These are phyloP conservation scores for Halictus quadricinctus DNA, from an alignment of 2,888 invertebrate species.

Conservation along the genomic window DNA sequence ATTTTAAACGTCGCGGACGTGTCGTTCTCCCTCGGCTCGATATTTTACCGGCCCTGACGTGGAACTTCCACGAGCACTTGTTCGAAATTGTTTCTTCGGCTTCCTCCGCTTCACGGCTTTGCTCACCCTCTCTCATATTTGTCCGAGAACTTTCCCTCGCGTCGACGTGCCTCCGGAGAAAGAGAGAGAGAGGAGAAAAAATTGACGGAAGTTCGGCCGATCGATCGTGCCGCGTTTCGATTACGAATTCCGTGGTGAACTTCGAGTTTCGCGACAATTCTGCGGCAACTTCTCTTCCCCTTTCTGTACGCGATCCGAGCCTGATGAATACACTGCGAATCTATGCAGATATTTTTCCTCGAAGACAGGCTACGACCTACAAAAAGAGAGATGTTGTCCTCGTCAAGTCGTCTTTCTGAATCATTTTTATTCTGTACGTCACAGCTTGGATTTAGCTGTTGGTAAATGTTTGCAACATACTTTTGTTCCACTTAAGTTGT, in stretches of 20 bases:
- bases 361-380: too few relatives aligned
- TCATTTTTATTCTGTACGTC: too few relatives aligned
- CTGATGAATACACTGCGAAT: too few relatives aligned
- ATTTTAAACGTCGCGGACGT: conserved; percentile 4
- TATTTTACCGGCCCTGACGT: neutral
- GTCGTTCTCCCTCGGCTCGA: neutral
- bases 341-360: too few relatives aligned
- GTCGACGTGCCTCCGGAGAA: neutral
- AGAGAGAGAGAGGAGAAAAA: neutral
- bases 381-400: too few relatives aligned
- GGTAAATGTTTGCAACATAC: too few relatives aligned
- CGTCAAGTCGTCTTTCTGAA: too few relatives aligned
- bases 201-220: conserved; percentile 10
- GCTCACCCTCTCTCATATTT: conserved; percentile 18
- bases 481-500: too few relatives aligned
- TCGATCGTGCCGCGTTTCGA: neutral
- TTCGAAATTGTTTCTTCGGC: conserved; percentile 21
- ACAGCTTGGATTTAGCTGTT: too few relatives aligned
- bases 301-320: neutral
- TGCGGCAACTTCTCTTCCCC: neutral
- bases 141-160: neutral
- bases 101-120: conserved; percentile 3
- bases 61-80: neutral
- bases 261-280: neutral
- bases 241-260: neutral